phyloP scores from a whole-genome alignment of 2,797 vertebrate species.

The Sparus aurata region DNA sequence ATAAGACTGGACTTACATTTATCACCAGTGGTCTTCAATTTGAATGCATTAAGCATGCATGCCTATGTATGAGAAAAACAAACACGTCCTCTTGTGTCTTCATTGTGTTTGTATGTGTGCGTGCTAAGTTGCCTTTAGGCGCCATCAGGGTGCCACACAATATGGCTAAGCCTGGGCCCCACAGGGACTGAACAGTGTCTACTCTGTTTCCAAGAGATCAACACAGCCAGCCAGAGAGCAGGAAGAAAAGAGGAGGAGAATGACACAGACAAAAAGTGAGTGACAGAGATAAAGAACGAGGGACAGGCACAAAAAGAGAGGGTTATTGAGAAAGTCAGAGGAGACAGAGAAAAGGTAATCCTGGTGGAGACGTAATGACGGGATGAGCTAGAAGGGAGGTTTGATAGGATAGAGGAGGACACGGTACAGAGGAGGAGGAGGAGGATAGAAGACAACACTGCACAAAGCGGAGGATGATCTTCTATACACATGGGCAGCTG shows the following conservation, averaged over 20 bases:
- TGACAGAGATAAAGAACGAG: slow-evolving; percentile 40
- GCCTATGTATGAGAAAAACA: slow-evolving; percentile 27
- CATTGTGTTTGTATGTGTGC: slow-evolving; percentile 10
- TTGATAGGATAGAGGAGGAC: slow-evolving; percentile 25
- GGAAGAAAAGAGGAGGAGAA: slow-evolving; percentile 24
- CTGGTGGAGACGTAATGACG: slow-evolving; percentile 12
- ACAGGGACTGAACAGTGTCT: slow-evolving; percentile 64
- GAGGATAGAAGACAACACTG: neutral
- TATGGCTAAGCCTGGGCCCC: slow-evolving; percentile 61
- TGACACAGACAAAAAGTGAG: slow-evolving; percentile 50
- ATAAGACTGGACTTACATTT: slow-evolving; percentile 28
- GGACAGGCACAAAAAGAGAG: slow-evolving; percentile 41
- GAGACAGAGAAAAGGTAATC: slow-evolving; percentile 6
- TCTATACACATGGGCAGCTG: slow-evolving; percentile 9
- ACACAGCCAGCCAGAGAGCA: slow-evolving; percentile 55
- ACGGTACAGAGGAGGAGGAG: neutral
- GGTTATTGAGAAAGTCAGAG: slow-evolving; percentile 15
- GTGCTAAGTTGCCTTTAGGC: slow-evolving; percentile 55
- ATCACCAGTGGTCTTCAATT: slow-evolving; percentile 18
- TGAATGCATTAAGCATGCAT: slow-evolving; percentile 25
- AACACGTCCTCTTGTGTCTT: slow-evolving; percentile 6
- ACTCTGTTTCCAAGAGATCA: slow-evolving; percentile 66
- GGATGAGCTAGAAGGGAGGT: slow-evolving; percentile 5
- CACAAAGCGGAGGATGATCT: slow-evolving; percentile 18
- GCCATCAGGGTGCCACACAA: slow-evolving; percentile 73